These are phyloP conservation scores for Ypsolopha sequella DNA, from an alignment of 2,888 invertebrate genomes.

Conservation along the genomic window DNA sequence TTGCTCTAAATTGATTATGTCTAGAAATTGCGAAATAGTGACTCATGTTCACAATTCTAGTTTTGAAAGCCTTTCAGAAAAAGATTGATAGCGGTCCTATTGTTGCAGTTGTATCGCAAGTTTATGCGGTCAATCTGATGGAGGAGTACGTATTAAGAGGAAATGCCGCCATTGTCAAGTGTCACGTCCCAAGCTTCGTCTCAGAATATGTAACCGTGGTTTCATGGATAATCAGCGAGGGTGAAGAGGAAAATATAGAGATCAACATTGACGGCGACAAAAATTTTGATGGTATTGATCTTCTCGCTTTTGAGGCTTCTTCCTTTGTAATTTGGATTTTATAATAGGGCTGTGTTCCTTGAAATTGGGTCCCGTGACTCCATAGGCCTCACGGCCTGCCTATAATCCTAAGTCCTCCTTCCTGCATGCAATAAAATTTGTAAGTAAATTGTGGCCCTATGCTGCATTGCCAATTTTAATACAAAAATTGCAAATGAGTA, in stretches of 20 bases:
- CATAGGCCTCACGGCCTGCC: slow-evolving; percentile 75
- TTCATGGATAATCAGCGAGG: slow-evolving; percentile 88
- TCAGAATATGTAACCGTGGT: slow-evolving; percentile 89
- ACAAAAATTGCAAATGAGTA: too few species aligned
- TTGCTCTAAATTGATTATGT: not conserved
- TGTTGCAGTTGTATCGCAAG: slow-evolving; percentile 90
- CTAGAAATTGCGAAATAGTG: not conserved
- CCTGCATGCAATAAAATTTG: slow-evolving; percentile 59
- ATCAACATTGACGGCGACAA: slow-evolving; percentile 50
- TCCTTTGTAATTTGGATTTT: slow-evolving; percentile 9
- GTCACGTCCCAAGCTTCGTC: slow-evolving; percentile 94
- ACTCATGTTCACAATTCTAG: not conserved
- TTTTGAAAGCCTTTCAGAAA: not conserved
- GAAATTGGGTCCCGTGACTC: slow-evolving; percentile 41
- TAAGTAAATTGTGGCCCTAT: slow-evolving; percentile 60
- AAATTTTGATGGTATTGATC: slow-evolving; percentile 15
- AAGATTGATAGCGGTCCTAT: slow-evolving; percentile 14
- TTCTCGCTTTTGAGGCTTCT: slow-evolving; percentile 2
- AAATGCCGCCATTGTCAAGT: slow-evolving; percentile 92
- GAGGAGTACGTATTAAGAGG: slow-evolving; percentile 92
- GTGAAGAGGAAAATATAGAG: slow-evolving; percentile 51
- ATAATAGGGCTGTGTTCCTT: slow-evolving; percentile 36
- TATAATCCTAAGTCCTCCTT: slow-evolving; percentile 59
- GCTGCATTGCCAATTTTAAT: slow-evolving; percentile 21
- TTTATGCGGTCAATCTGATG: slow-evolving; percentile 91